Conservation (phyloP, 1,140 invertebrate species). For the Scaptodrosophila lebanonensis region DNA sequence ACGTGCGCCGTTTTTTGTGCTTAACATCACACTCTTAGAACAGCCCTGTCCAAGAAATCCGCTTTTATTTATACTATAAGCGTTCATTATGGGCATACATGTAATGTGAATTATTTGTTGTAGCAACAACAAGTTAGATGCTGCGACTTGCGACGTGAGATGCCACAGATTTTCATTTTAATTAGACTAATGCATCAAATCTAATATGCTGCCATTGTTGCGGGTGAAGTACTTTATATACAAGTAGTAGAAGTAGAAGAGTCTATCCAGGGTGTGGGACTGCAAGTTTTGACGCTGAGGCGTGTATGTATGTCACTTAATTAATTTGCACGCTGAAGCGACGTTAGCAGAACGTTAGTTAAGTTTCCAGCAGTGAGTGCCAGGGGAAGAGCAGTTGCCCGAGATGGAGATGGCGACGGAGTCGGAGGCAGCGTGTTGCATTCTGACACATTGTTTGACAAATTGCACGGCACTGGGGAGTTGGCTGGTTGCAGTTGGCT, state of each 20-base stretch:
- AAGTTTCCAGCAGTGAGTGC: background rate
- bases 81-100: conserved; percentile 41
- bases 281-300: conserved; percentile 45
- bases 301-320: conserved; percentile 50
- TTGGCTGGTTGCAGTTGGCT: background rate
- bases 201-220: no score
- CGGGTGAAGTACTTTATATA: no score
- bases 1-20: conserved; percentile 5
- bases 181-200: conserved; percentile 54
- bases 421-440: conserved; percentile 12
- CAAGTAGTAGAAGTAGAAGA: background rate
- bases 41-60: no score
- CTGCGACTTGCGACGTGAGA: no score
- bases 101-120: conserved; percentile 19
- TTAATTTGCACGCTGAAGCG: conserved; percentile 52
- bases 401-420: background rate
- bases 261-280: conserved; percentile 5
- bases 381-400: background rate
- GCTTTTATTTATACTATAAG: conserved; percentile 47
- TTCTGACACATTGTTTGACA: conserved; percentile 75
- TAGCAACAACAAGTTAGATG: no score
- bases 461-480: conserved; percentile 54
- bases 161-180: conserved; percentile 52
- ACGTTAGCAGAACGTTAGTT: background rate
- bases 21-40: conserved; percentile 1